Evolutionary conservation across 2,888 invertebrate genomes (phyloP).

Genomic region (Cheilosia pagana): DNA sequence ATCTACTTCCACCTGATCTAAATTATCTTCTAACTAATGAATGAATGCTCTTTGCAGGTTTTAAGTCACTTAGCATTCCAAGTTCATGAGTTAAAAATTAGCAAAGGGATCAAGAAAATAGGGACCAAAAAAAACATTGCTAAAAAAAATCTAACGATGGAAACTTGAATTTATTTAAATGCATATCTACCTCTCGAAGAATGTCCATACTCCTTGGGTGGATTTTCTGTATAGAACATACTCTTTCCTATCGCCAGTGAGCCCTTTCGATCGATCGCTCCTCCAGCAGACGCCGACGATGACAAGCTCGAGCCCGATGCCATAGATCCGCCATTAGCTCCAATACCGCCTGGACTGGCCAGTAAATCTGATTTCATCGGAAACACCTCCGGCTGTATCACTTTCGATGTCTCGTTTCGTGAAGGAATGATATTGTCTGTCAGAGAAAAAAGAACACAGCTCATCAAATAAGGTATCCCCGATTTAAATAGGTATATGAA

Average conservation of each 20-base stretch:
- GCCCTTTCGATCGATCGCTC: conserved; percentile 80
- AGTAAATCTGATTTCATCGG: conserved; percentile 82
- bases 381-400: conserved; percentile 82
- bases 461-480: conserved; percentile 48
- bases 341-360: conserved; percentile 76
- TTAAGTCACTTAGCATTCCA: no score
- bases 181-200: conserved; percentile 81
- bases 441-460: conserved; percentile 11
- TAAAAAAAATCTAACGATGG: no score
- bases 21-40: no score
- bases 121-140: no score
- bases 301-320: conserved; percentile 75
- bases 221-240: conserved; percentile 83
- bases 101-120: no score
- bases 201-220: conserved; percentile 82
- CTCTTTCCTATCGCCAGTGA: conserved; percentile 83
- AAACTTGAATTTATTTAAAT: no score
- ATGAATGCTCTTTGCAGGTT: no score
- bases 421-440: conserved; percentile 81
- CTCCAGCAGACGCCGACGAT: conserved; percentile 77
- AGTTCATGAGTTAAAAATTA: no score
- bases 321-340: conserved; percentile 75
- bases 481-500: conserved; percentile 52
- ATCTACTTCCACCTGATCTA: no score
- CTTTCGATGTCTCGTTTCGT: conserved; percentile 82